Evolutionary conservation across 2,888 invertebrate genomes (phyloP), one percentile per base, ranked within the genome.

Genomic region (Amphipyra berbera): DNA sequence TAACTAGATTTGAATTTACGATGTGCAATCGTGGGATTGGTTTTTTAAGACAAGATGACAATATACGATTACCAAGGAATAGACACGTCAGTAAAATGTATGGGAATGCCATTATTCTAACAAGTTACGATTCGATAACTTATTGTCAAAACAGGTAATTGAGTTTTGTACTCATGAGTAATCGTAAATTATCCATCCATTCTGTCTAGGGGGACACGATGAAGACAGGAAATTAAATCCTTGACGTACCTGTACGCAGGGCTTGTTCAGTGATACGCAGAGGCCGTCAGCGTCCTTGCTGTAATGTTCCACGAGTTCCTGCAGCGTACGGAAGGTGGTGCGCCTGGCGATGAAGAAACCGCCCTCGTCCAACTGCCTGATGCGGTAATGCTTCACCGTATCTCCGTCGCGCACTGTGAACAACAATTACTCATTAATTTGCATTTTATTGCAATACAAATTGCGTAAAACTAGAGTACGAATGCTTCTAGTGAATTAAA

Each of bases 291-390:
- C 98, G 90, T 99, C 99, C 95, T 98, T 97, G 94, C 98, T 98
- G 95, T 99, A 99, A 92, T 99, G 99, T 84, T 98, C 98, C 47
- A 99, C 99, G 58, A 99, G 96, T 91, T 99, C 99, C 91, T 99
- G 98, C 53, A 99, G 96, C 12, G 99, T 99, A 82, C 98, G 96
- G 96, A 99, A 99, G 73, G 99, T 99, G 82, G 99, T 99, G 89
- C 99, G 96, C 82, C 99, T 96, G 61, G 99, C 99, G 85, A 99
- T 99, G 96, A 99, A 99, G 96, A 99, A 99, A 57, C 99, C 99
- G 68, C 99, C 98, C 92, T 99, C 99, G 92, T 99, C 99, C 87
- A 99, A 95, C 94, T 99, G 99, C 82, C 99, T 96, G 91, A 99
- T 99, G 88, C 99, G 97, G 95, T 99, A 99, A 95, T 99, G 99